Conservation (phyloP, 2,888 invertebrate genomes). For the Phortica magna region DNA sequence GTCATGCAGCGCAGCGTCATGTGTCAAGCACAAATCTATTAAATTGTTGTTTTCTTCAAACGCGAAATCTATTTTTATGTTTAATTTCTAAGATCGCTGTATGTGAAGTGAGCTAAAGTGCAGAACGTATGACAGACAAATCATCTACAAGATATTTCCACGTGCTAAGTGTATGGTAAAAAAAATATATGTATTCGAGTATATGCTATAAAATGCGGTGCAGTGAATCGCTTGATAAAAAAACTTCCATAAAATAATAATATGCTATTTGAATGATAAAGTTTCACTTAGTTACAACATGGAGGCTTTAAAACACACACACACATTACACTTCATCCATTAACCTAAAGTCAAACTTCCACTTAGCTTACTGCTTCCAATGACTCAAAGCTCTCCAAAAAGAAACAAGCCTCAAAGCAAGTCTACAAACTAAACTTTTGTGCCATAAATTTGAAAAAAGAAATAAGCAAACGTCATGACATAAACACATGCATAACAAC, state of each 20-base stretch:
- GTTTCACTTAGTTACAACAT: too few relatives aligned
- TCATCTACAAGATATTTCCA: too few relatives aligned
- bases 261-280: too few relatives aligned
- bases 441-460: slow-evolving; percentile 57
- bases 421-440: slow-evolving; percentile 59
- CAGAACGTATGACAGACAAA: neutral
- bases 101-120: neutral
- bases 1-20: neutral
- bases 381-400: slow-evolving; percentile 18
- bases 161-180: neutral
- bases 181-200: neutral
- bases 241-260: neutral
- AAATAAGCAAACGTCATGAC: slow-evolving; percentile 42
- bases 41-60: slow-evolving; percentile 22
- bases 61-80: slow-evolving; percentile 32
- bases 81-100: slow-evolving; percentile 18
- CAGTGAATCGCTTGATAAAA: slow-evolving; percentile 13
- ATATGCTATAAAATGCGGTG: too few relatives aligned
- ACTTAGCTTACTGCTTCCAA: too few relatives aligned
- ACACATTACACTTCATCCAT: too few relatives aligned
- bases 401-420: neutral
- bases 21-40: neutral
- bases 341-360: too few relatives aligned
- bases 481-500: neutral
- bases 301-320: too few relatives aligned